Evolutionary conservation across 2,888 invertebrate species (phyloP).

Genomic region (Venusia cambrica): DNA sequence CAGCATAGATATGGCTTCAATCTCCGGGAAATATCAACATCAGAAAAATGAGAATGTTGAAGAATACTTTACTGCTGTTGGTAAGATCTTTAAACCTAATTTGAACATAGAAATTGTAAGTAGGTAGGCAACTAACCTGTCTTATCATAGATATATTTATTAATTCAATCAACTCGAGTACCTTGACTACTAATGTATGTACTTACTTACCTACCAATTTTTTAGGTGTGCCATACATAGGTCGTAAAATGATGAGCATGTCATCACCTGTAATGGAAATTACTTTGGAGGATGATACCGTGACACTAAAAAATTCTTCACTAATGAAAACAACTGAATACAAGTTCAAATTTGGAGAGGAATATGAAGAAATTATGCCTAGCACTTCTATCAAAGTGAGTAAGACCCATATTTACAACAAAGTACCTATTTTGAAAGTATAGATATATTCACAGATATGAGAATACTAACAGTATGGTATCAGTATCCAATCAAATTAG

Average conservation of each 20-base stretch:
- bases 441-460: too few relatives aligned
- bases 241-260: conserved; percentile 83
- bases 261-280: conserved; percentile 83
- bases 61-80: conserved; percentile 82
- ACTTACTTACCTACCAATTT: conserved; percentile 10
- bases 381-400: conserved; percentile 66
- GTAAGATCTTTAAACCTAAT: too few relatives aligned
- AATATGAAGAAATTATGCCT: conserved; percentile 85
- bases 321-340: conserved; percentile 76
- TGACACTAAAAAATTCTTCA: conserved; percentile 81
- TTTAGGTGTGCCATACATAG: conserved; percentile 83
- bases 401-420: too few relatives aligned
- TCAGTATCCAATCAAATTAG: too few relatives aligned
- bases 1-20: conserved; percentile 67
- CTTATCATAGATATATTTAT: too few relatives aligned
- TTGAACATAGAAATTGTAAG: too few relatives aligned
- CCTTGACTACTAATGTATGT: background rate
- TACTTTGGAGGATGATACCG: conserved; percentile 71
- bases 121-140: too few relatives aligned
- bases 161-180: background rate
- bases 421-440: too few relatives aligned
- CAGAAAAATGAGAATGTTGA: conserved; percentile 84
- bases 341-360: conserved; percentile 81
- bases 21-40: conserved; percentile 83
- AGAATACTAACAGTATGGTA: too few relatives aligned